Conservation (phyloP, 1,140 invertebrate genomes). For the Pomacea maculata region DNA sequence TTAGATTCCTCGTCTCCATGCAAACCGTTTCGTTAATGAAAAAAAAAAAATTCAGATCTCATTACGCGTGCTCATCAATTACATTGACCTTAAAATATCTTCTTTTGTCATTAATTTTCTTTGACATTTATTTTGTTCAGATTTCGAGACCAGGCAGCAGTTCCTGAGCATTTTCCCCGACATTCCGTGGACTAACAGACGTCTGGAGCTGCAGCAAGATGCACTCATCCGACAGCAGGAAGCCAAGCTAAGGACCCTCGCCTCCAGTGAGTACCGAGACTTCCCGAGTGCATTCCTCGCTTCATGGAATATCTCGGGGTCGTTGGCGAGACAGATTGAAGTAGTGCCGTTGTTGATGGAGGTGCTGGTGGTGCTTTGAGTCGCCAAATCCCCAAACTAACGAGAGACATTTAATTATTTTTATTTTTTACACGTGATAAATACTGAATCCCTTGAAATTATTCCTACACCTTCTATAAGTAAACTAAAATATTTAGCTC, state of each 20-base stretch:
- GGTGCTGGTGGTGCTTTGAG: too few species aligned
- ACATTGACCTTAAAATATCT: neutral
- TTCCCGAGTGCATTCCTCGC: neutral
- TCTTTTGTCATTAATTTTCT: neutral
- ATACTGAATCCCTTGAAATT: too few species aligned
- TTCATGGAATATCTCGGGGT: too few species aligned
- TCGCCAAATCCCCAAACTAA: too few species aligned
- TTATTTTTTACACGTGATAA: too few species aligned
- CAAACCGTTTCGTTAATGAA: neutral
- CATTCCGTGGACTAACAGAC: conserved; percentile 49
- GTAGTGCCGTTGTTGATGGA: too few species aligned
- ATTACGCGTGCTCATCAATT: too few species aligned
- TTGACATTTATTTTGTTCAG: conserved; percentile 27
- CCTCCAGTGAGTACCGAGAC: neutral
- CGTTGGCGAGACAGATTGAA: too few species aligned
- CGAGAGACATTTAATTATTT: too few species aligned
- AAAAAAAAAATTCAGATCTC: too few species aligned
- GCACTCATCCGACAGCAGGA: conserved; percentile 56
- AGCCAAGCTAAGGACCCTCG: conserved; percentile 34
- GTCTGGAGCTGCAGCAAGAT: conserved; percentile 56
- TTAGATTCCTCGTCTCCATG: neutral
- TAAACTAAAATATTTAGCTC: too few species aligned
- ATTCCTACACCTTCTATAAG: too few species aligned
- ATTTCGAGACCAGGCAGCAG: conserved; percentile 42
- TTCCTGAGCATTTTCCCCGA: conserved; percentile 58